Base-by-base conservation (phyloP, 2,797 vertebrate genomes). In the Amphiprion clarkii region DNA sequence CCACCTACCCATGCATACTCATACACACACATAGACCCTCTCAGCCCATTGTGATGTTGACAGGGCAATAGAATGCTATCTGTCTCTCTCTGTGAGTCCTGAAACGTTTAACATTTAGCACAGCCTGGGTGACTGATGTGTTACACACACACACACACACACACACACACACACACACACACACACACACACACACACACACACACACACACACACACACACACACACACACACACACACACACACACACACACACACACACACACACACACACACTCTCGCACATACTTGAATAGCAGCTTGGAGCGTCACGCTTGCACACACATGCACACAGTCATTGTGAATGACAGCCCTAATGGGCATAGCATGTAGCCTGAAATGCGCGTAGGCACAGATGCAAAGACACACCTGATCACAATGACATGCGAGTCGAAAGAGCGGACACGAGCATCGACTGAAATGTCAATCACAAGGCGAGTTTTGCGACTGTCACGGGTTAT, bases 101-200 rank as follows among this genome's bases (percentile, higher is more conserved):
- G 88, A 89, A 87, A 80, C 59, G 33, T 86, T 90, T 92, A 92
- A 90, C 90, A 91, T 93, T 93, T 90, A 92, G 85, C 85, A 65
- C 71, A 85, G 84, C 54, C 76, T 33, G 66, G 58, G 67, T 87
- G 89, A 91, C 77, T 83, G 90, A 90, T 79, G 25, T 74, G 36
- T 83, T 74, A 36, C 29, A 57, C 71, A 77, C 81, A 58, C 14
- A 69, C 78, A 51, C 44, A 57, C 23, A 62, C 46, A 60, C 56
- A 66, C 52, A 67, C 62, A 76, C 81, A 58, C 17, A 67, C 77
- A 49, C 44, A n/a, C n/a, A n/a, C n/a, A n/a, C n/a, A n/a, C n/a
- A n/a, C n/a, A n/a, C n/a, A n/a, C n/a, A n/a, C n/a, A n/a, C n/a
- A n/a, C n/a, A n/a, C n/a, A n/a, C n/a, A n/a, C n/a, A 57, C 23